Base-by-base conservation (phyloP, 64 coral and sea anemone species). In the Stichodactyla mertensii region DNA sequence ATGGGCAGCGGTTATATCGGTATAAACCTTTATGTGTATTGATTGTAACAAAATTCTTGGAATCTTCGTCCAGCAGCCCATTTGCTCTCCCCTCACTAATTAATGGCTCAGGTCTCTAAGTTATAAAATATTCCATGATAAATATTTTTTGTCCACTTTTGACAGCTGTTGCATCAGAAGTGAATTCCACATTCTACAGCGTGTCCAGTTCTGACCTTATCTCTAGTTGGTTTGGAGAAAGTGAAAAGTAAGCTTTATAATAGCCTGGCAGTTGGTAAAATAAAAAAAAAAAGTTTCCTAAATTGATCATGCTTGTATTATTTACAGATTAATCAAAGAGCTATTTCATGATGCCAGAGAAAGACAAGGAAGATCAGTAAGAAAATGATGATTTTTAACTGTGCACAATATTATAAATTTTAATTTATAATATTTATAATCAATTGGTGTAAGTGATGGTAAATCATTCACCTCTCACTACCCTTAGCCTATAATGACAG, bases 181-280 rank as follows among this genome's bases (percentile, higher is more conserved):
- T 95, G 59, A 87, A 88, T 20, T 98, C 96, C 11, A 88, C 91
- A 66, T 98, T 98, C 52, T 98, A 98, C 77, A 94, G 92, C 56
- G 92, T 98, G 22, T 98, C 95, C 20, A 98, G 95, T 77, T 91
- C 95, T n/a, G 95, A 98, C 77, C 90, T 98, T 6, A 89, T 98
- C 2, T 98, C 96, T 61, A 98, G 96, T 66, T 98, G 96, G 96
- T 89, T 98, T 15, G 96, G 96, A 55, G 96, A 98, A 77, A 98
- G 96, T 85, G 96, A 98, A 92, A 94, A 92, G 96, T 98, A 86
- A 71, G 51, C 51, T 54, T 18, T 52, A 55, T 16, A 19, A 55
- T 13, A 7, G 4, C 16, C 8, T 31, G 54, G 0, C 5, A 19
- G 67, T 8, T 0, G 67, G 13, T 84, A 24, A 51, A 51, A 79